These are phyloP conservation scores for Synaphobranchus kaupii DNA, from an alignment of 2,797 vertebrate genomes.

Conservation along the genomic window DNA sequence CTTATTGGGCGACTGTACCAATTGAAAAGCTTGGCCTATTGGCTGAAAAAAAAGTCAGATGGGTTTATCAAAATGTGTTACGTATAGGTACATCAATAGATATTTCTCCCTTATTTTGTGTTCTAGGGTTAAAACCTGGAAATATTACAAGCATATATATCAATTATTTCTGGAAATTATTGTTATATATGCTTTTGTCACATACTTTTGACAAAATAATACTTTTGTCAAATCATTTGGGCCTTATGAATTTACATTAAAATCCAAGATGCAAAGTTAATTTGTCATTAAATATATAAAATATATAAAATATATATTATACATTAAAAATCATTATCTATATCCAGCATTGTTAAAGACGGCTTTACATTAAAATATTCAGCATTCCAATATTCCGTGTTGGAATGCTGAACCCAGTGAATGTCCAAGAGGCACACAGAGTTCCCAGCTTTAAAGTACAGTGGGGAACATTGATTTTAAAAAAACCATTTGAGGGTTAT, in stretches of 20 bases:
- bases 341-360: neutral
- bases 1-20: slow-evolving; percentile 73
- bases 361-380: neutral
- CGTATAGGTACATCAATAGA: neutral
- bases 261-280: no score
- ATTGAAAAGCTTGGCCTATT: slow-evolving; percentile 80
- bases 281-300: no score
- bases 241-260: no score
- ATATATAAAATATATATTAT: no score
- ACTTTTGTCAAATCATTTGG: neutral
- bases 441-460: neutral
- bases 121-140: neutral
- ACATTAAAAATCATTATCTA: neutral
- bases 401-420: neutral
- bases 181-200: no score
- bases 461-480: neutral
- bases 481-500: neutral
- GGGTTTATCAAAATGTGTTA: neutral
- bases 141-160: neutral
- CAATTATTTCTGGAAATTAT: neutral
- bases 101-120: neutral
- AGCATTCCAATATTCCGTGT: neutral
- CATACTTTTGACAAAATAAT: neutral
- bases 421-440: neutral
- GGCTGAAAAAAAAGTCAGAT: slow-evolving; percentile 69